Percentiles rank a stretch among this genome's conserved stretches.
phyloP scores from a whole-genome alignment of 2,888 invertebrate species.

The Thymelicus acteon region DNA sequence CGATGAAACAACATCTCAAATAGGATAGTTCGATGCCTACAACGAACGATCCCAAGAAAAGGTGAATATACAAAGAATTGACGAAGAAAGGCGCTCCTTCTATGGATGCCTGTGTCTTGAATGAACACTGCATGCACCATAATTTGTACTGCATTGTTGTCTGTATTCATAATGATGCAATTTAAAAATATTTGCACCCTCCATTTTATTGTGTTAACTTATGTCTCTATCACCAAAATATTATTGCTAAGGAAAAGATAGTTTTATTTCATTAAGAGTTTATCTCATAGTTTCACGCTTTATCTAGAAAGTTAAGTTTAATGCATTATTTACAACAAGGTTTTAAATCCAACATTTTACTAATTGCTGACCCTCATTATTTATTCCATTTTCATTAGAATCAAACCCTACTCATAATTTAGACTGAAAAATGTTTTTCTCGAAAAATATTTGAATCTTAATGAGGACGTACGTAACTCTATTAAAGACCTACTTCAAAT shows the following conservation, averaged over 20 bases:
- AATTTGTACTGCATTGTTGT: slow-evolving; percentile 29
- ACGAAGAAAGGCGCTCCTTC: slow-evolving; percentile 34
- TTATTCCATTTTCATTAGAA: no score
- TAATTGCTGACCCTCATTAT: no score
- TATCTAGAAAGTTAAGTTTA: no score
- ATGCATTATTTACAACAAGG: no score
- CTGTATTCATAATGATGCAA: slow-evolving; percentile 17
- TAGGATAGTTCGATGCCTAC: slow-evolving; percentile 32
- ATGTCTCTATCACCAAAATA: no score
- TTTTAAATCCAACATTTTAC: no score
- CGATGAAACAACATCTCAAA: slow-evolving; percentile 5
- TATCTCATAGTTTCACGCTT: no score
- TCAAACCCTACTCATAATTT: slow-evolving; percentile 3
- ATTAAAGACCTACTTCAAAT: background rate
- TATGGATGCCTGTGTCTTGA: slow-evolving; percentile 27
- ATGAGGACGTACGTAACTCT: background rate
- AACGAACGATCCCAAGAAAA: slow-evolving; percentile 30
- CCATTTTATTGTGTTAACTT: background rate
- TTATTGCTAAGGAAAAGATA: no score
- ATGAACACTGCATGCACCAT: slow-evolving; percentile 23
- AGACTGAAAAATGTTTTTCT: slow-evolving; percentile 8
- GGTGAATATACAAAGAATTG: slow-evolving; percentile 34
- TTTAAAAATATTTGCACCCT: slow-evolving; percentile 16
- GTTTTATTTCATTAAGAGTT: no score
- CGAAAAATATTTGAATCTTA: background rate